These are phyloP conservation scores for Phrynosoma blainvillii DNA, from an alignment of 2,113 vertebrate genomes.

Conservation along the genomic window DNA sequence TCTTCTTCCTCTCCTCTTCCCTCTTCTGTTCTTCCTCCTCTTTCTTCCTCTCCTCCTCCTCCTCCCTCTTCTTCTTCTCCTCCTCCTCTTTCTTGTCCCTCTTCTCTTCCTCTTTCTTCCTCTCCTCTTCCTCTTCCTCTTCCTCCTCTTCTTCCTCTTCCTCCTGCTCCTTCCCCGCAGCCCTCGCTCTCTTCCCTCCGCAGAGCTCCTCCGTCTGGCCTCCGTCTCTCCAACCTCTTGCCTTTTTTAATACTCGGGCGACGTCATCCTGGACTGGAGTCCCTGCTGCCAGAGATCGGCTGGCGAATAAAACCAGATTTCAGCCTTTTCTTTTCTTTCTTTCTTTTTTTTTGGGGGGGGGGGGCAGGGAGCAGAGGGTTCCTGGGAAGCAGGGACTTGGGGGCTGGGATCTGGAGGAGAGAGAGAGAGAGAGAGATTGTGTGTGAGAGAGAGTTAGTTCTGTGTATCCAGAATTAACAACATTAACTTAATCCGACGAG, in stretches of 20 bases:
- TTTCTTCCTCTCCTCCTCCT: too few species aligned
- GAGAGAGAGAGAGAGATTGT: constrained; percentile 32
- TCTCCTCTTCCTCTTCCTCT: too few species aligned
- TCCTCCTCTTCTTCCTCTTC: too few species aligned
- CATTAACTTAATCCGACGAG: constrained; percentile 92
- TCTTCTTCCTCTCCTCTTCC: constrained; percentile 62
- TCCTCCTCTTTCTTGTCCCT: too few species aligned
- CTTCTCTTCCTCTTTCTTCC: too few species aligned
- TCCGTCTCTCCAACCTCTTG: constrained; percentile 70
- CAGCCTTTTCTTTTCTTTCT: constrained; percentile 44
- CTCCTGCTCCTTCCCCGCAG: too few species aligned
- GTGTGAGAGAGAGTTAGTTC: constrained; percentile 74
- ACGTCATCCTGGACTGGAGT: constrained; percentile 89
- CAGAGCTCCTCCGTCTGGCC: constrained; percentile 68
- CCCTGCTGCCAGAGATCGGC: constrained; percentile 80
- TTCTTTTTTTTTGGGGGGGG: constrained; percentile 50
- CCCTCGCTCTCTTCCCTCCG: constrained; percentile 58
- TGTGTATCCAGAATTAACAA: constrained; percentile 95
- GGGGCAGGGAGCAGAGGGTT: constrained; percentile 35
- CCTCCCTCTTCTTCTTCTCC: too few species aligned
- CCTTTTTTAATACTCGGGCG: constrained; percentile 89
- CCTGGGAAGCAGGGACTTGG: neutral
- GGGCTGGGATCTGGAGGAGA: constrained; percentile 14
- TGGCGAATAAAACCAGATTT: constrained; percentile 84
- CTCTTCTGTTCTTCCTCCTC: too few species aligned